phyloP scores from a whole-genome alignment of 2,888 invertebrate species.

The Mythimna lalbum region DNA sequence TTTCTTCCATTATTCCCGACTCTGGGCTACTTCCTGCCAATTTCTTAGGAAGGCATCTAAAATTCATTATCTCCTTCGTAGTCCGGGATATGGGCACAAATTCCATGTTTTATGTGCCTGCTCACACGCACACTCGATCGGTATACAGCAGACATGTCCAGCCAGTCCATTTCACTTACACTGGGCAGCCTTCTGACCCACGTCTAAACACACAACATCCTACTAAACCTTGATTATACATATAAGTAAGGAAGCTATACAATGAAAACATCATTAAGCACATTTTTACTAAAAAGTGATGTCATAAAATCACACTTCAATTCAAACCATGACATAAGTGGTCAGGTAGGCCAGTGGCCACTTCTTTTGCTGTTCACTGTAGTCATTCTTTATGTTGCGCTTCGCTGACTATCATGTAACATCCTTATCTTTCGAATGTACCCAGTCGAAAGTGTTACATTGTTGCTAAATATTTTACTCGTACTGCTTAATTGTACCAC shows the following conservation, averaged over 20 bases:
- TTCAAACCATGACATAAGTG: constrained; percentile 78
- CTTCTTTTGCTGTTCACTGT: constrained; percentile 57
- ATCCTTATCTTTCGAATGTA: constrained; percentile 72
- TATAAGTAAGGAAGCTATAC: not conserved
- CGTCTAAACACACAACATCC: not conserved
- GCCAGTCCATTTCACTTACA: no score
- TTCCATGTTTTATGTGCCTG: no score
- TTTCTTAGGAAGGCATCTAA: no score
- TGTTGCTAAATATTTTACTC: constrained; percentile 75
- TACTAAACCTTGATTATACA: constrained; percentile 31
- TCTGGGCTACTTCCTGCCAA: no score
- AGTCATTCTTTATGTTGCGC: constrained; percentile 75
- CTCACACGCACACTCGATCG: no score
- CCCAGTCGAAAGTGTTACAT: constrained; percentile 79
- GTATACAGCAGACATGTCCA: no score
- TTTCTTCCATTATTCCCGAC: no score
- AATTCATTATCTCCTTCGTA: no score
- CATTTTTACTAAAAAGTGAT: constrained; percentile 58
- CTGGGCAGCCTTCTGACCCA: no score
- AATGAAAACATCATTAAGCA: constrained; percentile 16
- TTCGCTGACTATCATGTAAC: constrained; percentile 82
- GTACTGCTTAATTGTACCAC: constrained; percentile 61
- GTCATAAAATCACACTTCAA: constrained; percentile 68
- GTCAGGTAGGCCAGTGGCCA: constrained; percentile 57
- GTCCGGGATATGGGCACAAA: no score